These are phyloP conservation scores for Yponomeuta cagnagella DNA, from an alignment of 2,888 invertebrate genomes.

Conservation along the genomic window DNA sequence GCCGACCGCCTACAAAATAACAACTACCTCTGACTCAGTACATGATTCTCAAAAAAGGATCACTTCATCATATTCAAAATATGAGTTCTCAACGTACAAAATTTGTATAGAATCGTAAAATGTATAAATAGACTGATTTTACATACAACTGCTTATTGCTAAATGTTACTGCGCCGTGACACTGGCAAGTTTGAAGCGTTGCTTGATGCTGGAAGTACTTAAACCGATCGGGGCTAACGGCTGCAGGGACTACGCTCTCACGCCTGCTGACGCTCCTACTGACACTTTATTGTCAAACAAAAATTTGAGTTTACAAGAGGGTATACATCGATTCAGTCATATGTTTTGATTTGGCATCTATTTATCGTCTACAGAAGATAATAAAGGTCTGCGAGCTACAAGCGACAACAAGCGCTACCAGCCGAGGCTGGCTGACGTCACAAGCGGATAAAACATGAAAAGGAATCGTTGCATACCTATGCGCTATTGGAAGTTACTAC, in stretches of 20 bases:
- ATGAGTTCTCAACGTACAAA: slow-evolving; percentile 70
- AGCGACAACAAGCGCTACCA: background rate
- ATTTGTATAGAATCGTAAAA: slow-evolving; percentile 75
- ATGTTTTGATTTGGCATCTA: slow-evolving; percentile 67
- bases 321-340: slow-evolving; percentile 66
- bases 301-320: slow-evolving; percentile 19
- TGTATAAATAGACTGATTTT: slow-evolving; percentile 74
- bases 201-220: background rate
- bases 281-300: slow-evolving; percentile 5
- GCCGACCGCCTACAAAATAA: slow-evolving; percentile 73
- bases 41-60: slow-evolving; percentile 75
- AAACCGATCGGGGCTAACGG: background rate
- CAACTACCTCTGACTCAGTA: slow-evolving; percentile 69
- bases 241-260: background rate
- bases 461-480: slow-evolving; percentile 11
- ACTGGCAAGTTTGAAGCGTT: slow-evolving; percentile 25
- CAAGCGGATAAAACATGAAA: slow-evolving; percentile 14
- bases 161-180: slow-evolving; percentile 56
- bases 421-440: background rate
- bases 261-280: background rate
- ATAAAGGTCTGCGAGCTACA: slow-evolving; percentile 1
- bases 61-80: slow-evolving; percentile 62
- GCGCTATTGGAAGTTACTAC: slow-evolving; percentile 11
- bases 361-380: slow-evolving; percentile 13
- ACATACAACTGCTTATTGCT: slow-evolving; percentile 74